Base-by-base conservation (phyloP, 2,797 vertebrate genomes). In the Gila robusta region DNA sequence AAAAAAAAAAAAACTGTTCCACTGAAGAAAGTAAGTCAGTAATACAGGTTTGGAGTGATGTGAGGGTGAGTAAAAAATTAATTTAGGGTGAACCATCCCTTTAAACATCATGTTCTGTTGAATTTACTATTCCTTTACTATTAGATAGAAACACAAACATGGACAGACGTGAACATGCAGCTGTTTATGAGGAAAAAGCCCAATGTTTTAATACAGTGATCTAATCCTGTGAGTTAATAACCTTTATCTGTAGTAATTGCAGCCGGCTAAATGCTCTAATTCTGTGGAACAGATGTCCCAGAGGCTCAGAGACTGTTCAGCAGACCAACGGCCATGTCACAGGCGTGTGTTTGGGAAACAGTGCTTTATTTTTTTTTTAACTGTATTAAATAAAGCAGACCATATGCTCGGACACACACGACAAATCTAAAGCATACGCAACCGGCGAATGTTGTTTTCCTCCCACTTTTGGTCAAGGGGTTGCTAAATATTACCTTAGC, bases 181-280 rank as follows among this genome's bases (percentile, higher is more conserved):
- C 90, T 92, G 90, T 91, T 90, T 86, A 85, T 76, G 49, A 84
- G 81, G 14, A 54, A 86, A 86, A 67, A 87, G 92, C 93, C 94
- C 93, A 89, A 91, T 92, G 90, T 91, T 92, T 95, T 95, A 94
- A 94, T 94, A 93, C 93, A 90, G 32, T 82, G 91, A 92, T 93
- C 92, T 95, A 95, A 95, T 96, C 95, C 93, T 89, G 89, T 89
- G 93, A 93, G 94, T 95, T 95, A 92, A 91, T 93, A 93, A 92
- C 93, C 92, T 95, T 95, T 95, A 94, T 95, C 94, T 94, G 93
- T 91, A 92, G 93, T 94, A 95, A 93, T 94, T 94, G 92, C 92
- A 86, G 85, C 37, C 54, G 91, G 91, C 91, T 93, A 90, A 93
- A 92, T 92, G 92, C 91, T 92, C 90, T 92, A 93, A 93, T 93